These are phyloP conservation scores for Stratiomys singularior DNA, from an alignment of 2,888 invertebrate genomes.

Conservation along the genomic window DNA sequence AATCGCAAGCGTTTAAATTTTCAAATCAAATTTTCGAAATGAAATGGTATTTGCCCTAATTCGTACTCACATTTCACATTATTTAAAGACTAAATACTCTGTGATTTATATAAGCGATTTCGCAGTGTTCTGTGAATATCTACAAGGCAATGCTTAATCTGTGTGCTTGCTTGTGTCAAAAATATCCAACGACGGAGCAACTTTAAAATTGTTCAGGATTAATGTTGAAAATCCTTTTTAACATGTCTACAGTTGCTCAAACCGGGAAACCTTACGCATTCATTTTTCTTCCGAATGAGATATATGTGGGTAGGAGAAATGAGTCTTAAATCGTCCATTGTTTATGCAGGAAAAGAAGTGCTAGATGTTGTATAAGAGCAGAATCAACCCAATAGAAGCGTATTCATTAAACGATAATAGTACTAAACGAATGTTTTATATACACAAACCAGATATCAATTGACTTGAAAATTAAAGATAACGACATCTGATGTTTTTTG, in stretches of 20 bases:
- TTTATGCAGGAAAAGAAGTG: background rate
- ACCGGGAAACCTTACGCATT: background rate
- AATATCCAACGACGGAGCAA: constrained; percentile 35
- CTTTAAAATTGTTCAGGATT: constrained; percentile 50
- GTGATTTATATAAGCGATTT: constrained; percentile 35
- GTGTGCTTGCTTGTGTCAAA: constrained; percentile 22
- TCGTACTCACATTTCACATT: constrained; percentile 19
- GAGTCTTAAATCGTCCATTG: background rate
- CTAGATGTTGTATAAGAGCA: too few species aligned
- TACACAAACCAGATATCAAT: too few species aligned
- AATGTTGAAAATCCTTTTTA: too few species aligned
- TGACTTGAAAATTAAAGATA: too few species aligned
- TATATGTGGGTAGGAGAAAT: background rate
- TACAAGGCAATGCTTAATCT: constrained; percentile 16
- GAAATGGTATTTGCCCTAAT: constrained; percentile 26
- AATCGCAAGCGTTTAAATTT: constrained; percentile 20
- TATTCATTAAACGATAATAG: too few species aligned
- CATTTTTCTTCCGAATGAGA: background rate
- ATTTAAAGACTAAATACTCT: constrained; percentile 31
- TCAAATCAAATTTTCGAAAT: background rate
- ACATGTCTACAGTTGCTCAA: constrained; percentile 35
- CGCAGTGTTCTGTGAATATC: background rate
- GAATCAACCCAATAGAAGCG: too few species aligned
- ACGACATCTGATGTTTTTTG: too few species aligned
- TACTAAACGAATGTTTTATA: too few species aligned